These are phyloP conservation scores for Neoniphon sammara DNA, from an alignment of 2,797 vertebrate species.

Conservation along the genomic window DNA sequence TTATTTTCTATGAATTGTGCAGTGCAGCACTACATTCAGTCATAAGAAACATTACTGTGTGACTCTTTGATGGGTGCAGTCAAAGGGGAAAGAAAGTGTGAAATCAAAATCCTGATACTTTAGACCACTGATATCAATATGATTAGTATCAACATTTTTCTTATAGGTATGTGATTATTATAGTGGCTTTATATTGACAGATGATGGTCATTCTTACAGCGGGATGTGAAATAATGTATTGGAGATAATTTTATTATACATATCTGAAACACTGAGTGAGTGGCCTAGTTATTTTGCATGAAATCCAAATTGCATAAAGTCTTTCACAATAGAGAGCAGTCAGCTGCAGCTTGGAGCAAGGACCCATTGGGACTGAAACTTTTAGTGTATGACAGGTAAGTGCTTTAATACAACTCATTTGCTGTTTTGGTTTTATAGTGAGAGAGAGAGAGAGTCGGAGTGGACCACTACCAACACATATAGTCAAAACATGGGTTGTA, in stretches of 20 bases:
- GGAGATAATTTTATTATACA: conserved; percentile 18
- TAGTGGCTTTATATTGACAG: conserved; percentile 25
- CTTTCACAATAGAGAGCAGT: too few species aligned
- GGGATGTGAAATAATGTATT: conserved; percentile 31
- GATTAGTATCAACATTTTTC: not conserved
- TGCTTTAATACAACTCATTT: too few species aligned
- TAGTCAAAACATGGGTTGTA: too few species aligned
- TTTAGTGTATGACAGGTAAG: too few species aligned
- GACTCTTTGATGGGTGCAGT: not conserved
- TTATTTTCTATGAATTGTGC: conserved; percentile 13
- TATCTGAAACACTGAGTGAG: conserved; percentile 9
- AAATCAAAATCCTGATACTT: not conserved
- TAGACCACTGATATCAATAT: conserved; percentile 4
- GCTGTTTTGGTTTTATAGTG: too few species aligned
- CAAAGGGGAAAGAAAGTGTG: conserved; percentile 4
- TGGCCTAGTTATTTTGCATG: too few species aligned
- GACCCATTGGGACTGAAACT: too few species aligned
- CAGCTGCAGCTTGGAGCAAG: too few species aligned
- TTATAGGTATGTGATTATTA: conserved; percentile 10
- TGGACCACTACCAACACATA: too few species aligned
- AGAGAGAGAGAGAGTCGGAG: too few species aligned
- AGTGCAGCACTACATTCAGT: not conserved
- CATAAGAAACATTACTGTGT: too few species aligned
- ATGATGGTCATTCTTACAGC: conserved; percentile 8
- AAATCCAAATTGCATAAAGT: too few species aligned